A percentile compares a stretch with the other conserved stretches of the same genome.
Evolutionary conservation across 2,888 invertebrate genomes (phyloP).

Genomic region (Sicus ferrugineus): DNA sequence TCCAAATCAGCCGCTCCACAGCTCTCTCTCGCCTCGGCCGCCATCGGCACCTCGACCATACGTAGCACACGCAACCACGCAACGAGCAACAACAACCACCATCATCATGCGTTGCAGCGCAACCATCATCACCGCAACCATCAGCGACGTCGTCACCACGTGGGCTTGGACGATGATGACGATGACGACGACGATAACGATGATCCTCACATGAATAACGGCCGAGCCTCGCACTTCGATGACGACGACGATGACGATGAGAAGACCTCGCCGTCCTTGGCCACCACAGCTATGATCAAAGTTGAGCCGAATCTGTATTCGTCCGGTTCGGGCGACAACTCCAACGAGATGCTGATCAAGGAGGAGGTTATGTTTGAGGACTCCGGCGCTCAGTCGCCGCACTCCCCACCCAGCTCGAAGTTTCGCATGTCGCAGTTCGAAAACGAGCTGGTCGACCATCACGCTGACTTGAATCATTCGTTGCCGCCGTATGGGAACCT

Average conservation of each 20-base stretch:
- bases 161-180: slow-evolving; percentile 57
- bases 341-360: slow-evolving; percentile 63
- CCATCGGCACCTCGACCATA: slow-evolving; percentile 57
- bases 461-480: slow-evolving; percentile 60
- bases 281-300: slow-evolving; percentile 62
- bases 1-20: slow-evolving; percentile 51
- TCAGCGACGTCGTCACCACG: slow-evolving; percentile 60
- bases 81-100: slow-evolving; percentile 42
- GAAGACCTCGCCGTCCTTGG: slow-evolving; percentile 63
- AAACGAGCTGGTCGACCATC: slow-evolving; percentile 61
- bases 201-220: slow-evolving; percentile 42
- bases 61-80: slow-evolving; percentile 60
- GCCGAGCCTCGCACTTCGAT: slow-evolving; percentile 32
- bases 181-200: slow-evolving; percentile 49
- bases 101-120: slow-evolving; percentile 48
- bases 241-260: slow-evolving; percentile 59
- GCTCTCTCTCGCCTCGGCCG: slow-evolving; percentile 57
- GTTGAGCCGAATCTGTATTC: slow-evolving; percentile 63
- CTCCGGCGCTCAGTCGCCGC: slow-evolving; percentile 59
- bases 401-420: slow-evolving; percentile 62
- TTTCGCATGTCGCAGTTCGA: slow-evolving; percentile 63
- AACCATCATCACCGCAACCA: slow-evolving; percentile 56
- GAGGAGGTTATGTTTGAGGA: slow-evolving; percentile 63
- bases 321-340: slow-evolving; percentile 61
- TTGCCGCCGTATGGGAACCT: slow-evolving; percentile 62